phyloP scores from a whole-genome alignment of 2,888 invertebrate species.

The Branchellion lobata region DNA sequence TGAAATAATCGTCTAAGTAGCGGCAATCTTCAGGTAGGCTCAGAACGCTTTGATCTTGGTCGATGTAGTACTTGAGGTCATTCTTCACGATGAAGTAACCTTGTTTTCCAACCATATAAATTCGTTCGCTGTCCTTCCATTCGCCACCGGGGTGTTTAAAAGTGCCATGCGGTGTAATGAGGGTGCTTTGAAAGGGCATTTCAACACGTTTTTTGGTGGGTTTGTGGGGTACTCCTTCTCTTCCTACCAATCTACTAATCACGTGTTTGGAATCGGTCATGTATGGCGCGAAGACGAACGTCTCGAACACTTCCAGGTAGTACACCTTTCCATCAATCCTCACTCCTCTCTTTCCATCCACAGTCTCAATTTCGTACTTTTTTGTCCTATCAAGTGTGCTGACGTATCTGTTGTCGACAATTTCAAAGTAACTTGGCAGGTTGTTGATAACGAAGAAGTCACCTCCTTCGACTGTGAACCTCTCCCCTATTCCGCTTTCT shows the following conservation, averaged over 20 bases:
- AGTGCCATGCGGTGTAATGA: no score
- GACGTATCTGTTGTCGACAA: slow-evolving; percentile 15
- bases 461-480: background rate
- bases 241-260: no score
- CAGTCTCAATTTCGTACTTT: background rate
- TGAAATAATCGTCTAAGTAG: background rate
- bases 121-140: no score
- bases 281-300: no score
- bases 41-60: background rate
- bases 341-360: background rate
- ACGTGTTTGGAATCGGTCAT: no score
- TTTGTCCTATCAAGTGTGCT: background rate
- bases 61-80: no score
- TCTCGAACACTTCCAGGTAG: background rate
- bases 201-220: no score
- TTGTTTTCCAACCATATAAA: no score
- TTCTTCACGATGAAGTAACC: no score
- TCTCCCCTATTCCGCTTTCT: background rate
- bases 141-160: no score
- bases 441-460: background rate
- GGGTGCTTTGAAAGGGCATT: no score
- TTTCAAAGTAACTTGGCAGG: background rate
- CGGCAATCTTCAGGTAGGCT: background rate
- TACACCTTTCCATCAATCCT: background rate
- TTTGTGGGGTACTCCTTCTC: no score